Conservation (phyloP, 2,797 vertebrate species). For the Takifugu rubripes region DNA sequence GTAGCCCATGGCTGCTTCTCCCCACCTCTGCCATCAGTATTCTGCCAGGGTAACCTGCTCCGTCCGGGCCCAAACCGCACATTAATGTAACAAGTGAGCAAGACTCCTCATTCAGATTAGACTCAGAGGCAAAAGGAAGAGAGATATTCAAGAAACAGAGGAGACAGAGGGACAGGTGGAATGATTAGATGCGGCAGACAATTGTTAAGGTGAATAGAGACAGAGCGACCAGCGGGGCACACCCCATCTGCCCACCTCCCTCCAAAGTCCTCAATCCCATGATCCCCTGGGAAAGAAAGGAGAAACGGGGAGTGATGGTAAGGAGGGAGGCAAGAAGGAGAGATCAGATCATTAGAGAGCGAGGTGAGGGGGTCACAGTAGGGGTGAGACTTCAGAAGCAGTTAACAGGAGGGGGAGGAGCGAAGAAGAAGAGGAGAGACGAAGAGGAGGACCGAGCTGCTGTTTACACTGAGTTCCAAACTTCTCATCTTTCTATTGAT, state of each 20-base stretch:
- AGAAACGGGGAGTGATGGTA: constrained; percentile 29
- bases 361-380: constrained; percentile 43
- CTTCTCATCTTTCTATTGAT: no score
- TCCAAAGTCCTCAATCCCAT: constrained; percentile 27
- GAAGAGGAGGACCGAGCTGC: not conserved
- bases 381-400: constrained; percentile 6
- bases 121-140: constrained; percentile 12
- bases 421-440: constrained; percentile 6
- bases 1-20: constrained; percentile 30
- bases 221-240: constrained; percentile 28
- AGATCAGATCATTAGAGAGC: constrained; percentile 59
- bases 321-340: constrained; percentile 23
- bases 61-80: constrained; percentile 40
- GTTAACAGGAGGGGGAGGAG: constrained; percentile 2
- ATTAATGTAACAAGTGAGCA: constrained; percentile 40
- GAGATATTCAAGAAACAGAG: constrained; percentile 6
- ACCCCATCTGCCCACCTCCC: constrained; percentile 31
- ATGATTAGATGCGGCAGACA: constrained; percentile 8
- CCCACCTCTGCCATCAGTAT: constrained; percentile 51
- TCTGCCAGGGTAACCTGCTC: constrained; percentile 38
- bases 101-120: constrained; percentile 42
- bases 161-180: constrained; percentile 2
- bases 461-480: not conserved
- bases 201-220: constrained; percentile 60
- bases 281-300: constrained; percentile 43